These are phyloP conservation scores for Tangara arthus DNA, from an alignment of 2,797 vertebrate genomes.

Conservation along the genomic window DNA sequence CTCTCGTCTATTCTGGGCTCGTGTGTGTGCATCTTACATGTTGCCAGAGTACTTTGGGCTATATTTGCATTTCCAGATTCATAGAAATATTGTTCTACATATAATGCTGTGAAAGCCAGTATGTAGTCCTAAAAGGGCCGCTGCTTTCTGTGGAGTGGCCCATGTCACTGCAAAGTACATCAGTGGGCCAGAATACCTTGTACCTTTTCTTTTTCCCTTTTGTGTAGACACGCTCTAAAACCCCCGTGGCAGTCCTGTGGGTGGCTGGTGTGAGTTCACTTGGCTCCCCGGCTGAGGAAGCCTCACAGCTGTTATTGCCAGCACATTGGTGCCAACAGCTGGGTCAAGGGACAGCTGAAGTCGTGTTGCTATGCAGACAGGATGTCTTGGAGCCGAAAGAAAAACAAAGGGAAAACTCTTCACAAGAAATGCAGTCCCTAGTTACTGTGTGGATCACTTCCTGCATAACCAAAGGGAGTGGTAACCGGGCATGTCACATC, in stretches of 20 bases:
- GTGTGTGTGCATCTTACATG: neutral
- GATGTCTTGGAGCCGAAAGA: neutral
- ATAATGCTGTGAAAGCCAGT: neutral
- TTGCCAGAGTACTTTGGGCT: constrained; percentile 5
- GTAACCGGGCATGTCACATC: neutral
- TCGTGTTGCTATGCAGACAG: neutral
- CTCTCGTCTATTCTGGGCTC: constrained; percentile 19
- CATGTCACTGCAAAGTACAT: neutral
- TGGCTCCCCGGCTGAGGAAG: neutral
- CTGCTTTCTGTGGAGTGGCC: neutral
- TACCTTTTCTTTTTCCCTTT: neutral
- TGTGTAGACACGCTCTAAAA: neutral
- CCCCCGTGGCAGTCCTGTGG: fast-evolving
- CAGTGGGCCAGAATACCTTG: neutral
- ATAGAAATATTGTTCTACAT: neutral
- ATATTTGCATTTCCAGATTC: constrained; percentile 1
- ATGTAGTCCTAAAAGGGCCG: fast-evolving
- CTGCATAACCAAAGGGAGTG: neutral
- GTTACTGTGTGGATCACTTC: neutral
- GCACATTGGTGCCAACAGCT: neutral
- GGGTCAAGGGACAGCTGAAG: neutral
- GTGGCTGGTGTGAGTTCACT: neutral
- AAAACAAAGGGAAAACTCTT: neutral
- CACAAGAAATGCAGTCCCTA: neutral
- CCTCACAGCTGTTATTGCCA: neutral